Percentiles rank a stretch among this genome's conserved stretches.
phyloP scores from a whole-genome alignment of 2,888 invertebrate species.

The Osmoderma eremita region DNA sequence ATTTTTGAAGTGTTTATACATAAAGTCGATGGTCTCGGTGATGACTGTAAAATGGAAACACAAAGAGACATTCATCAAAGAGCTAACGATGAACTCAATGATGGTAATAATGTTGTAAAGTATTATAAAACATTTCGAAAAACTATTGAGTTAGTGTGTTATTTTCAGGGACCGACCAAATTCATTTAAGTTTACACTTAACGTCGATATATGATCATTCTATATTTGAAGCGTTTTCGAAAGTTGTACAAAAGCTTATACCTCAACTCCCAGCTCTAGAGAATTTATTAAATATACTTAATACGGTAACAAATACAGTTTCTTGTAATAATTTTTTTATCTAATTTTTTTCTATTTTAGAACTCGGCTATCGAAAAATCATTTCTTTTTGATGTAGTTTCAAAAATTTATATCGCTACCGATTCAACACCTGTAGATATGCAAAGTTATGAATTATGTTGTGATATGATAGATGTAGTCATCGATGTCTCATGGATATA shows the following conservation, averaged over 20 bases:
- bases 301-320: conserved; percentile 77
- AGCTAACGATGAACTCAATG: conserved; percentile 92
- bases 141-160: conserved; percentile 32
- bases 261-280: conserved; percentile 97
- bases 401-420: conserved; percentile 99
- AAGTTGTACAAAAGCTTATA: conserved; percentile 99
- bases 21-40: conserved; percentile 98
- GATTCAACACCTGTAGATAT: conserved; percentile 99
- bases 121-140: conserved; percentile 16
- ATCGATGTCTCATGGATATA: conserved; percentile 99
- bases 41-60: conserved; percentile 99
- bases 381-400: conserved; percentile 99
- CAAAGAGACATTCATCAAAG: conserved; percentile 98
- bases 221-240: conserved; percentile 99
- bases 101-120: conserved; percentile 71
- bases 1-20: conserved; percentile 99
- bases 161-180: conserved; percentile 76
- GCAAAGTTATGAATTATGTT: conserved; percentile 99
- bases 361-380: conserved; percentile 99
- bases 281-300: conserved; percentile 96
- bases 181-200: conserved; percentile 92
- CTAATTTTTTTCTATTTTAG: conserved; percentile 70
- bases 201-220: conserved; percentile 99
- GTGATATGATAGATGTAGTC: conserved; percentile 99
- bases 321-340: background rate